Conservation (phyloP, 2,797 vertebrate species). For the Acrocephalus scirpaceus region DNA sequence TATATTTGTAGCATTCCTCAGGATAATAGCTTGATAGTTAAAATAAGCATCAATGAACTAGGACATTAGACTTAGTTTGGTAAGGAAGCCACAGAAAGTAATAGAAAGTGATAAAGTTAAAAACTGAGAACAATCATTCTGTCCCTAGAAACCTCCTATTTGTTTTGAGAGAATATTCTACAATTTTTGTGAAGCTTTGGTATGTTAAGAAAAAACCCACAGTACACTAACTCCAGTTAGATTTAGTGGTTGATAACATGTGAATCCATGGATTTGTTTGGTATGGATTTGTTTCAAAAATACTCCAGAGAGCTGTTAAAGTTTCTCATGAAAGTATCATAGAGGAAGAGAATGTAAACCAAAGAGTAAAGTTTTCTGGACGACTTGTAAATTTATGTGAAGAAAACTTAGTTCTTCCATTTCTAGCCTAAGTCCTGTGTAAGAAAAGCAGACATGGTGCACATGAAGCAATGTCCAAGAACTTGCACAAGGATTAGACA, state of each 20-base stretch:
- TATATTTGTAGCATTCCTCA: not conserved
- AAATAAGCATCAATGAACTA: not conserved
- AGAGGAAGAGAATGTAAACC: not conserved
- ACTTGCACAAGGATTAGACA: constrained; percentile 27
- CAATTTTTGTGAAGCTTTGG: not conserved
- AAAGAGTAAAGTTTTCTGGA: not conserved
- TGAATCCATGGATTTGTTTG: not conserved
- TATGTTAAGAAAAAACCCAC: not conserved
- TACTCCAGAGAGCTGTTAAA: not conserved
- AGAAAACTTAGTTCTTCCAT: not conserved
- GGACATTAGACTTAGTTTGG: not conserved
- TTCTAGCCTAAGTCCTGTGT: not conserved
- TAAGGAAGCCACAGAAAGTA: not conserved
- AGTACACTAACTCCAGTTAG: not conserved
- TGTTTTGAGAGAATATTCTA: not conserved
- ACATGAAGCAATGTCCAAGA: constrained; percentile 13
- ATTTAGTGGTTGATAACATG: not conserved
- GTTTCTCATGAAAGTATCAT: not conserved
- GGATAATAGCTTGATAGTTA: not conserved
- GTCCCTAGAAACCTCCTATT: not conserved
- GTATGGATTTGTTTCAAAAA: not conserved
- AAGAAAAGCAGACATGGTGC: not conserved
- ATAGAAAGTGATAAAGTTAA: not conserved
- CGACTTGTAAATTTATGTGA: not conserved
- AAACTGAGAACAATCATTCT: not conserved